Conservation (phyloP, 2,797 vertebrate species). For the Pteronotus mesoamericanus region DNA sequence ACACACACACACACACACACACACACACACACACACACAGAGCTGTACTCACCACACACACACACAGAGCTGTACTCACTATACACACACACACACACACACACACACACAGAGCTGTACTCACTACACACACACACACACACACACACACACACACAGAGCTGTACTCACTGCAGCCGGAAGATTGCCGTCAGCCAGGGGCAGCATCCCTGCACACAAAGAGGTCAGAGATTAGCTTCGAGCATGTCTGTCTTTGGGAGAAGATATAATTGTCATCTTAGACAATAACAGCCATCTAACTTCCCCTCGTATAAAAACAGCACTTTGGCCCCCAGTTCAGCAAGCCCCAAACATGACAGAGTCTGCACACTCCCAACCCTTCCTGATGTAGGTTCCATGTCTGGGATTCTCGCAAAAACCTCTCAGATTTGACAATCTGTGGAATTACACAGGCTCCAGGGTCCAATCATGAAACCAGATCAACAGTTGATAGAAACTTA, state of each 20-base stretch:
- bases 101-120: no score
- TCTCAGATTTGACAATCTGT: neutral
- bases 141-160: neutral
- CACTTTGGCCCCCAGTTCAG: neutral
- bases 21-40: no score
- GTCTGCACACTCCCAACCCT: neutral
- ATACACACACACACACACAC: no score
- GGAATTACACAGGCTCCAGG: neutral
- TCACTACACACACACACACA: rapidly evolving
- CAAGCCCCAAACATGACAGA: neutral
- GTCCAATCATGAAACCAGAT: neutral
- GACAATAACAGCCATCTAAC: neutral
- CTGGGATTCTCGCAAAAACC: neutral
- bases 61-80: no score
- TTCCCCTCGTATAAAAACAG: neutral
- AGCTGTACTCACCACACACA: no score
- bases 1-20: neutral
- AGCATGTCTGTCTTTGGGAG: neutral
- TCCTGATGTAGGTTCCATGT: neutral
- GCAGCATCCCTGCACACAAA: slow-evolving; percentile 88
- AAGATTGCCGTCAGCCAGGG: slow-evolving; percentile 92
- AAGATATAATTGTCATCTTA: neutral
- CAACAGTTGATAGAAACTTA: neutral
- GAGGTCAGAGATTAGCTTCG: slow-evolving; percentile 31
- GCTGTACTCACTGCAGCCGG: slow-evolving; percentile 83